Conservation (phyloP, 2,888 invertebrate genomes). For the Hirtodrosophila histrioides region DNA sequence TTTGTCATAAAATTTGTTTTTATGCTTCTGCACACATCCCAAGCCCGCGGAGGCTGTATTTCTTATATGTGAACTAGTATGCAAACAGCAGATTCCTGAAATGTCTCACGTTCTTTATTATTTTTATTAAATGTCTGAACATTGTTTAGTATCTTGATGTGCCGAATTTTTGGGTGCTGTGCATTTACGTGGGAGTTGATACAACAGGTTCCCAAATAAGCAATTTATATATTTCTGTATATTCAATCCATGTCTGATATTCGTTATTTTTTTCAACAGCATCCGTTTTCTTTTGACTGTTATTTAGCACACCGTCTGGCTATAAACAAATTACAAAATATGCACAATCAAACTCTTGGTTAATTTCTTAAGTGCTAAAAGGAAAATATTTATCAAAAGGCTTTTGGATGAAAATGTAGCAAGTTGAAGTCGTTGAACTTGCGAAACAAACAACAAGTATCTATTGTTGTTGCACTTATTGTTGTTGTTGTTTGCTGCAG, state of each 20-base stretch:
- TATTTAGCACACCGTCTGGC: slow-evolving; percentile 21
- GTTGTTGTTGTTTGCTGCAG: slow-evolving; percentile 27
- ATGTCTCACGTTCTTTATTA: slow-evolving; percentile 69
- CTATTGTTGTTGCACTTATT: slow-evolving; percentile 9
- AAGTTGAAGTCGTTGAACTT: slow-evolving; percentile 55
- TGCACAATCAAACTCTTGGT: slow-evolving; percentile 25
- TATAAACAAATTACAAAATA: slow-evolving; percentile 34
- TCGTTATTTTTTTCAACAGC: not conserved
- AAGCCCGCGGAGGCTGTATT: slow-evolving; percentile 23
- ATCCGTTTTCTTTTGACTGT: not conserved
- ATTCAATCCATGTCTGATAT: too few species aligned
- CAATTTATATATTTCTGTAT: too few species aligned
- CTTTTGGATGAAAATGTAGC: slow-evolving; percentile 28
- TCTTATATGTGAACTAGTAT: slow-evolving; percentile 37
- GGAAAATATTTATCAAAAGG: not conserved
- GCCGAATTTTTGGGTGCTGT: slow-evolving; percentile 33
- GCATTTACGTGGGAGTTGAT: slow-evolving; percentile 4
- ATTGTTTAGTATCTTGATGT: slow-evolving; percentile 64
- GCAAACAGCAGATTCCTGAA: slow-evolving; percentile 39
- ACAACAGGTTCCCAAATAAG: not conserved
- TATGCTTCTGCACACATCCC: slow-evolving; percentile 38
- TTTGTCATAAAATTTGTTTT: slow-evolving; percentile 71
- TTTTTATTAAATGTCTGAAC: slow-evolving; percentile 61
- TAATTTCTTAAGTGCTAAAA: slow-evolving; percentile 30
- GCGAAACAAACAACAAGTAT: slow-evolving; percentile 34